These are phyloP conservation scores for Dioctria linearis DNA, from an alignment of 2,888 invertebrate genomes.

Conservation along the genomic window DNA sequence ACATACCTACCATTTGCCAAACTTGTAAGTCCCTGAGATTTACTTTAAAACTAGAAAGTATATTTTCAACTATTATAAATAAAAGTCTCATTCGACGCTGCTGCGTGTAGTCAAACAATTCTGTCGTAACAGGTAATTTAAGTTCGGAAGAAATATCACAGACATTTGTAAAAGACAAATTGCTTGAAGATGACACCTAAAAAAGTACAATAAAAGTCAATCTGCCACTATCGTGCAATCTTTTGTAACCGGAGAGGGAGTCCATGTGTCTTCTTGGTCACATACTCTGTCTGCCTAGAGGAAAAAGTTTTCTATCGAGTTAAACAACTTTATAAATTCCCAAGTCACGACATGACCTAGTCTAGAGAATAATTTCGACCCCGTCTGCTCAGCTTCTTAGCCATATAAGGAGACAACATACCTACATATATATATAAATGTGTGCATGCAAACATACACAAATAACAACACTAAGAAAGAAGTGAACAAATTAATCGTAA, in stretches of 20 bases:
- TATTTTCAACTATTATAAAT: too few species aligned
- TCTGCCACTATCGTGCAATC: constrained; percentile 39
- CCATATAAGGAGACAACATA: neutral
- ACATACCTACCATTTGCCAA: too few species aligned
- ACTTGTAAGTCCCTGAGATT: too few species aligned
- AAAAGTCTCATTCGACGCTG: neutral
- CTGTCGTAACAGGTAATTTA: neutral
- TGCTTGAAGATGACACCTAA: constrained; percentile 31
- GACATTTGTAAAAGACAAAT: constrained; percentile 36
- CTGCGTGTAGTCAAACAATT: neutral
- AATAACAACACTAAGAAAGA: neutral
- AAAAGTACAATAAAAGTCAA: constrained; percentile 33
- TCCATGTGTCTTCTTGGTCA: neutral
- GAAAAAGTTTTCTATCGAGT: constrained; percentile 7
- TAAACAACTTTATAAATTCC: constrained; percentile 32
- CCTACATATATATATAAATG: neutral
- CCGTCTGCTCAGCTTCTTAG: neutral
- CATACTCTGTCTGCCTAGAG: constrained; percentile 11
- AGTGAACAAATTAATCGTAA: constrained; percentile 39
- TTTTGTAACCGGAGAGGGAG: neutral
- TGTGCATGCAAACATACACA: too few species aligned
- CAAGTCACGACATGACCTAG: constrained; percentile 43
- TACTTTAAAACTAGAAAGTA: too few species aligned
- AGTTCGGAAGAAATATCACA: constrained; percentile 10
- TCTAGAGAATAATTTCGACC: constrained; percentile 8